Evolutionary conservation across 2,888 invertebrate genomes (phyloP).

Genomic region (Heliconius cydno): DNA sequence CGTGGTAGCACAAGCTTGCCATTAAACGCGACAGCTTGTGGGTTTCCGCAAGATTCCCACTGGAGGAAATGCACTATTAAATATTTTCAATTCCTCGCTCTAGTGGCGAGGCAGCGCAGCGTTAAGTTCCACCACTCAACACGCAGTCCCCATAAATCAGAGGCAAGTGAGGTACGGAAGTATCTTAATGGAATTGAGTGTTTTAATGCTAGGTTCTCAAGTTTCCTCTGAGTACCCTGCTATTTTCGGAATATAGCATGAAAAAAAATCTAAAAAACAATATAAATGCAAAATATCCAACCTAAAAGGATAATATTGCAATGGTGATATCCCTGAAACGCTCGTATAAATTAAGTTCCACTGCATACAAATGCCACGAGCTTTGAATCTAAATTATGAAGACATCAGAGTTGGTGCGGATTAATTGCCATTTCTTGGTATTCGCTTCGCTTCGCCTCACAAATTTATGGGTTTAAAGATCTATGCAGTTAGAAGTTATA

Average conservation of each 20-base stretch:
- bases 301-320: conserved; percentile 15
- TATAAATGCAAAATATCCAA: neutral
- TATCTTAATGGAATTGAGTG: no score
- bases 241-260: neutral
- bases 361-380: conserved; percentile 44
- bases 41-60: neutral
- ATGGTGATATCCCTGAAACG: conserved; percentile 29
- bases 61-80: neutral
- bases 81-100: neutral
- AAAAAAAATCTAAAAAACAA: neutral
- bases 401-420: conserved; percentile 39
- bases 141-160: neutral
- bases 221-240: neutral
- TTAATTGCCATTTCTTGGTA: conserved; percentile 44
- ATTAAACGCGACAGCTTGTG: neutral
- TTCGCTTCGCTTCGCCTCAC: conserved; percentile 25
- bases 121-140: neutral
- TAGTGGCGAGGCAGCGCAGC: neutral
- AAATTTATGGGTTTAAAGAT: conserved; percentile 27
- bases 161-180: neutral
- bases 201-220: no score
- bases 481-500: neutral
- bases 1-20: neutral
- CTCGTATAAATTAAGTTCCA: conserved; percentile 44
- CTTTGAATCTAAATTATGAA: conserved; percentile 47